Evolutionary conservation across 2,888 invertebrate genomes (phyloP).

Genomic region (Mongoloraphidia duomilia): DNA sequence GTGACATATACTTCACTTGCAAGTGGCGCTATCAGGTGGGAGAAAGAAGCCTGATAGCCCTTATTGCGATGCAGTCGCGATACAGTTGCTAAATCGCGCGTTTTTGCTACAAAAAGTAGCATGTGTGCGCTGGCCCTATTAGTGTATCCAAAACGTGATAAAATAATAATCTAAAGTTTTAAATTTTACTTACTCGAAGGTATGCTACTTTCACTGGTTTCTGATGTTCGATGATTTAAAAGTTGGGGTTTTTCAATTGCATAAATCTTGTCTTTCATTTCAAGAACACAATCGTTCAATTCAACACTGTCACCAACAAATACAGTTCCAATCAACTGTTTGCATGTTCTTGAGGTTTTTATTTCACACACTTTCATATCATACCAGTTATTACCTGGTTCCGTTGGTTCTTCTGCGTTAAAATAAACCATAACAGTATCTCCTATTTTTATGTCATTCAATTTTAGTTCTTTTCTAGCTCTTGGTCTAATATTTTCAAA

Average conservation of each 20-base stretch:
- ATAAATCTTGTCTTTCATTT: conserved; percentile 48
- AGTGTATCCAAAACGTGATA: background rate
- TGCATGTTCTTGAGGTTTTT: conserved; percentile 33
- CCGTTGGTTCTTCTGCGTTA: conserved; percentile 51
- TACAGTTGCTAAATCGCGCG: too few relatives aligned
- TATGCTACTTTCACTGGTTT: conserved; percentile 23
- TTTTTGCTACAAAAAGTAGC: too few relatives aligned
- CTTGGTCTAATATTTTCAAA: conserved; percentile 51
- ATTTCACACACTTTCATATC: conserved; percentile 18
- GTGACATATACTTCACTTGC: too few relatives aligned
- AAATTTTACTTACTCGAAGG: background rate
- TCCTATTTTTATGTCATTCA: conserved; percentile 40
- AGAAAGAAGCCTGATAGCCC: too few relatives aligned
- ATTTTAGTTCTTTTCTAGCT: conserved; percentile 37
- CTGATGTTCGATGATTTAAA: conserved; percentile 30
- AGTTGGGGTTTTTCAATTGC: conserved; percentile 42
- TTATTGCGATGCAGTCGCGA: too few relatives aligned
- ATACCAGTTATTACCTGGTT: conserved; percentile 53
- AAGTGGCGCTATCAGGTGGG: too few relatives aligned
- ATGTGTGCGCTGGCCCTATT: background rate
- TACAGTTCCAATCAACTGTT: conserved; percentile 40
- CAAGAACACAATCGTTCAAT: conserved; percentile 43
- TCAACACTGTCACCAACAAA: conserved; percentile 40
- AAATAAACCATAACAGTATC: conserved; percentile 58
- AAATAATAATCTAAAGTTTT: background rate